Conservation (phyloP, 2,888 invertebrate species). For the Diloba caeruleocephala region DNA sequence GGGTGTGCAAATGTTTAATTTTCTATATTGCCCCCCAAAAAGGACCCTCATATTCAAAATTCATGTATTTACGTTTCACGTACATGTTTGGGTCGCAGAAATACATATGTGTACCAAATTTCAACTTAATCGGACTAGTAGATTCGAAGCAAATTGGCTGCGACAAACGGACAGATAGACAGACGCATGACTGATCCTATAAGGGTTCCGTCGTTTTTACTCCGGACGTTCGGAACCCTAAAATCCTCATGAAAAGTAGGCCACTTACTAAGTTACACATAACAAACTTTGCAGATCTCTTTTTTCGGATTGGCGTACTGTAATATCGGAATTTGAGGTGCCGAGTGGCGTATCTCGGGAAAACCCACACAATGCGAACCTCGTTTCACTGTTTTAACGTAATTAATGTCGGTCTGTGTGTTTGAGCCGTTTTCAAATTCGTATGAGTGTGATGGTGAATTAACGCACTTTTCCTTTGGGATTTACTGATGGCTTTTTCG, state of each 20-base stretch:
- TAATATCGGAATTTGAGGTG: slow-evolving; percentile 41
- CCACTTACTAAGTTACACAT: slow-evolving; percentile 3
- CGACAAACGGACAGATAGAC: too few species aligned
- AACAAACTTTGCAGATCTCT: slow-evolving; percentile 3
- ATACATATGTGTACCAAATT: too few species aligned
- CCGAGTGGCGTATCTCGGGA: slow-evolving; percentile 27
- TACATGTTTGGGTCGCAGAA: too few species aligned
- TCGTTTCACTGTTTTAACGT: slow-evolving; percentile 48
- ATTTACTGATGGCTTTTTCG: slow-evolving; percentile 4
- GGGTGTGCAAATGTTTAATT: too few species aligned
- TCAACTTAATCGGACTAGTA: too few species aligned
- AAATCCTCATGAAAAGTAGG: not conserved
- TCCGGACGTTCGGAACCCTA: too few species aligned
- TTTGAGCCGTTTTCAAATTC: slow-evolving; percentile 41
- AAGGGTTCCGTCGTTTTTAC: too few species aligned
- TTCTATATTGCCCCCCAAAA: too few species aligned
- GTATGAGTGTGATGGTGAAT: slow-evolving; percentile 18
- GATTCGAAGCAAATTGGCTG: too few species aligned
- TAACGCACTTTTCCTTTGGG: slow-evolving; percentile 11
- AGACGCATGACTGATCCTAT: too few species aligned
- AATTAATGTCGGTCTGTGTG: slow-evolving; percentile 46
- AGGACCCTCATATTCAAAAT: too few species aligned
- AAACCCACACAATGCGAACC: slow-evolving; percentile 27
- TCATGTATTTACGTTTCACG: too few species aligned
- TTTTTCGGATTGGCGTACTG: slow-evolving; percentile 28